Conservation (phyloP, 2,888 invertebrate species). For the Tachystola acroxantha region DNA sequence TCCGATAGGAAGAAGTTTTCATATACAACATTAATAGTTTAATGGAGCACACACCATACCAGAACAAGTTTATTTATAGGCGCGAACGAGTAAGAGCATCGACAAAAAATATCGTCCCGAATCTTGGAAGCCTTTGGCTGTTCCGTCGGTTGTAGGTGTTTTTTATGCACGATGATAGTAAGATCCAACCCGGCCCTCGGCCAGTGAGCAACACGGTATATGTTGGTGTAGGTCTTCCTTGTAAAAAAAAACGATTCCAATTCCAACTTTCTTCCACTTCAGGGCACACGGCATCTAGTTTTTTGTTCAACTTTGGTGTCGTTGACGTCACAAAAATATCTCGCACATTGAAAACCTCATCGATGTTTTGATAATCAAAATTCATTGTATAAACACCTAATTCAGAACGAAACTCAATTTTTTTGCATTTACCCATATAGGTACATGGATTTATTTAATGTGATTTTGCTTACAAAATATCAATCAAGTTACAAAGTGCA, state of each 20-base stretch:
- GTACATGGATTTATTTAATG: too few relatives aligned
- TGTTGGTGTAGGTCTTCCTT: slow-evolving; percentile 56
- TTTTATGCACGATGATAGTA: slow-evolving; percentile 33
- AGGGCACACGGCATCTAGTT: background rate
- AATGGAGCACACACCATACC: slow-evolving; percentile 25
- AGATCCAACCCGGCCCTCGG: slow-evolving; percentile 30
- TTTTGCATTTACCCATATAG: too few relatives aligned
- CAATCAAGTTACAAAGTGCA: too few relatives aligned
- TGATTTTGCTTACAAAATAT: too few relatives aligned
- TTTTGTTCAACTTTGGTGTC: too few relatives aligned
- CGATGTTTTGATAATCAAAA: too few relatives aligned
- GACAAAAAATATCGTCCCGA: slow-evolving; percentile 60
- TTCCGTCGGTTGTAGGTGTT: slow-evolving; percentile 43
- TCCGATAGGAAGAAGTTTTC: slow-evolving; percentile 25
- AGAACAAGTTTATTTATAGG: slow-evolving; percentile 61
- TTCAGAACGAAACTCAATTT: too few relatives aligned
- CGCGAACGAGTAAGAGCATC: slow-evolving; percentile 40
- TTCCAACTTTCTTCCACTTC: slow-evolving; percentile 4
- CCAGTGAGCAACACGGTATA: slow-evolving; percentile 32
- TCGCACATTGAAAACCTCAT: too few relatives aligned
- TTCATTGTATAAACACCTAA: too few relatives aligned
- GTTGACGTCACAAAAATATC: too few relatives aligned
- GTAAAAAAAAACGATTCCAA: slow-evolving; percentile 22
- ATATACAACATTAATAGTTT: slow-evolving; percentile 18
- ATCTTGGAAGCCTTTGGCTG: slow-evolving; percentile 53